Evolutionary conservation across 2,797 vertebrate genomes (phyloP).

Genomic region (Scomberomorus guttatus): DNA sequence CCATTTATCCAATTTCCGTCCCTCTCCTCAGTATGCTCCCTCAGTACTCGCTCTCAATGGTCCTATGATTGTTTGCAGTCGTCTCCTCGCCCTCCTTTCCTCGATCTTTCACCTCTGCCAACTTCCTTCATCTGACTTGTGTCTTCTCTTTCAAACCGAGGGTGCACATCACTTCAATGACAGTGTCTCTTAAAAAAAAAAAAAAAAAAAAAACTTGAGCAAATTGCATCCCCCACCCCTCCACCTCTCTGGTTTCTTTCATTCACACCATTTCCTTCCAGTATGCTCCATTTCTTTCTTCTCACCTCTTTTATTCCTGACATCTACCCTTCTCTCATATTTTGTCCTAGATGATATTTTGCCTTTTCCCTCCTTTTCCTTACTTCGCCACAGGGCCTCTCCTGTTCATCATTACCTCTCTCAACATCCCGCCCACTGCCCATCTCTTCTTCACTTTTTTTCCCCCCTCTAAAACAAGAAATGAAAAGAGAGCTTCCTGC

Average conservation of each 20-base stretch:
- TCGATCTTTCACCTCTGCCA: conserved; percentile 27
- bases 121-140: conserved; percentile 24
- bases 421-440: conserved; percentile 61
- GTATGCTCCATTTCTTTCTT: conserved; percentile 1
- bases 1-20: conserved; percentile 5
- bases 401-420: conserved; percentile 55
- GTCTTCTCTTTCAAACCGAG: not conserved
- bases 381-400: conserved; percentile 43
- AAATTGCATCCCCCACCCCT: conserved; percentile 27
- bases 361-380: conserved; percentile 5
- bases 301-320: conserved; percentile 13
- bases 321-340: conserved; percentile 12
- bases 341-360: conserved; percentile 28
- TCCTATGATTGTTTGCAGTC: conserved; percentile 3
- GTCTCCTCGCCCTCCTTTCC: not conserved
- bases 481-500: conserved; percentile 40
- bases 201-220: not conserved
- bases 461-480: conserved; percentile 32
- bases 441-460: conserved; percentile 43
- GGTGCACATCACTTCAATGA: conserved; percentile 22
- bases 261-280: conserved; percentile 5
- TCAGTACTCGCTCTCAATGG: not conserved
- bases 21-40: not conserved
- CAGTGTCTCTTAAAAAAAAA: conserved; percentile 34
- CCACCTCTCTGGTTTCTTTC: not conserved